These are phyloP conservation scores for Ptyas mucosa DNA, from an alignment of 2,113 vertebrate species.

Conservation along the genomic window DNA sequence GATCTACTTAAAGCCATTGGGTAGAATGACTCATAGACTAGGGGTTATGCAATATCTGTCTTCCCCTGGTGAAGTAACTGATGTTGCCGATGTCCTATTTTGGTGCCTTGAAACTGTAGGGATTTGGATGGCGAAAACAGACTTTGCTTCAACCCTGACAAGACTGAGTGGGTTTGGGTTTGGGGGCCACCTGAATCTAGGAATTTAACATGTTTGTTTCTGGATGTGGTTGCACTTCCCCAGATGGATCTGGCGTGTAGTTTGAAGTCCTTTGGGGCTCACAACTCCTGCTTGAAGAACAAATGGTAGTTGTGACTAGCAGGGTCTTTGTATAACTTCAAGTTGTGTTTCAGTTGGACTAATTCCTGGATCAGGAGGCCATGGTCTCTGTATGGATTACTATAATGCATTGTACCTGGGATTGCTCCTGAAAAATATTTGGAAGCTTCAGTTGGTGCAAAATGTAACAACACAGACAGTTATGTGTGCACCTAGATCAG, in stretches of 20 bases:
- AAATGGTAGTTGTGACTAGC: neutral
- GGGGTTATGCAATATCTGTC: neutral
- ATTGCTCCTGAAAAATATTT: neutral
- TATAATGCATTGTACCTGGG: neutral
- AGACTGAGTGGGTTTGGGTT: neutral
- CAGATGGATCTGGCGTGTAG: neutral
- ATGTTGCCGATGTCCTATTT: neutral
- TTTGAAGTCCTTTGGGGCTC: neutral
- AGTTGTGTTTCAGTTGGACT: neutral
- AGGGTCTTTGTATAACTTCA: neutral
- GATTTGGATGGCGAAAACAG: neutral
- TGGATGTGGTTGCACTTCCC: neutral
- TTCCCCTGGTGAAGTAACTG: neutral
- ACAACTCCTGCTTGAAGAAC: neutral
- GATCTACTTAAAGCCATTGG: neutral
- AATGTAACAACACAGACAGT: neutral
- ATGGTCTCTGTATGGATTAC: neutral
- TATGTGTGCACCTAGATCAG: neutral
- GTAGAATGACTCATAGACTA: neutral
- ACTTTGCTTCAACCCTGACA: neutral
- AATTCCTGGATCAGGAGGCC: neutral
- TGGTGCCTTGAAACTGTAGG: neutral
- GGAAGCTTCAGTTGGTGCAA: neutral
- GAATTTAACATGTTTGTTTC: neutral
- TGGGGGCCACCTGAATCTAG: no score